Evolutionary conservation across 2,888 invertebrate genomes (phyloP), one percentile per base, ranked within the genome.

Genomic region (Cephus spinipes): DNA sequence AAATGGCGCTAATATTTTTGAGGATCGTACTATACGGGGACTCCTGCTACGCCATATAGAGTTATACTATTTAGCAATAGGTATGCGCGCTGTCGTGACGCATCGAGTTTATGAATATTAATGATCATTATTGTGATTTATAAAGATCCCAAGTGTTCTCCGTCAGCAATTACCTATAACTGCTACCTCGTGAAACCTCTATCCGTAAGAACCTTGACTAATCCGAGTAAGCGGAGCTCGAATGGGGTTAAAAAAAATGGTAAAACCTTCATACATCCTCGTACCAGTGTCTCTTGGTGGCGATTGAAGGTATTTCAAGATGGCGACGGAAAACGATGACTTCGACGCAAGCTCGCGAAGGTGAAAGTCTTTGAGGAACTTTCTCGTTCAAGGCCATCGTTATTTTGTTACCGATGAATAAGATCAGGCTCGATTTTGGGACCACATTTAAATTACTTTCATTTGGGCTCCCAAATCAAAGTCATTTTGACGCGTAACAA

Each of bases 91-190:
- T 77, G 80, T 81, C 81, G 76, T 81, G 85, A 82, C 82, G 82
- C 83, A 84, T 84, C 84, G 83, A 83, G 83, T 79, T 81, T 82
- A 83, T 85, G 86, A 85, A 86, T 87, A 87, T 85, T 85, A 85
- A 87, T 85, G 79, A 79, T 78, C 76, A 31, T 40, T 71, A 75
- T 77, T 81, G 80, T 85, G 87, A 87, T 85, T 87, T 85, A 86
- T 83, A 82, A 77, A 82, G 80, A 80, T 81, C 77, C 73, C 75
- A 80, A 82, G 84, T 83, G 84, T 87, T 85, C 85, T 79, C 11
- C 30, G 68, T 35, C 15, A 69, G 32, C n/a, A 40, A 68, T 35
- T 79, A 79, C 80, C 55, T 55, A 55, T 55, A 55, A 55, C 55
- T 23, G 55, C 55, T 55, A 55, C 55, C 23, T 55, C 55, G 55